Base-by-base conservation (phyloP, 2,797 vertebrate species). In the Eutrigla gurnardus region DNA sequence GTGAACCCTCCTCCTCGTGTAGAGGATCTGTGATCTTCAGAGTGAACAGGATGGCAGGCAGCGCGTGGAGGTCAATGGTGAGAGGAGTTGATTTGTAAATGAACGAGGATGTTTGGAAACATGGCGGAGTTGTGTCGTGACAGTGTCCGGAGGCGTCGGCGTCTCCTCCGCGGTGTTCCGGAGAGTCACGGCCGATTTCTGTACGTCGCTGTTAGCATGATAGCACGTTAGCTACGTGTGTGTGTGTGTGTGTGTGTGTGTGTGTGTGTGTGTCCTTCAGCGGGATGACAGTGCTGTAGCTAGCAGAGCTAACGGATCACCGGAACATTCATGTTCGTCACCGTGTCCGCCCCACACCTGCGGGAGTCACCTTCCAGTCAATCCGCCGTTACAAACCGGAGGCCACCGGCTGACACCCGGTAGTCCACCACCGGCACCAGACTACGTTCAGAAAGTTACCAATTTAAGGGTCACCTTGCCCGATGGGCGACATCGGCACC, bases 21-120 rank as follows among this genome's bases (percentile, higher is more conserved):
- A 25, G 25, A 25, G 25, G 25, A 85, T 81, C 76, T 89, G 60
- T 33, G 66, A 3, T 46, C 32, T 4, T 25, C 5, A 33, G 7
- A 17, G 5, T 25, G 1, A 11, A 5, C 37, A 91, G 78, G 45
- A 95, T 95, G 95, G 92, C 93, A 78, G 89, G 94, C 63, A 91
- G 77, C 87, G 86, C 66, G 72, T 95, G 93, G 93, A 95, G 95
- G 93, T 94, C 94, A 94, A 89, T 94, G 95, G 95, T 96, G 80
- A 93, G 93, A n/a, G 70, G 55, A 25, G 12, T 0, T 0, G 32
- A 1, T 36, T 9, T 13, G 25, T 36, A 3, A 33, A 25, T 25
- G 25, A 25, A 25, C 25, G 25, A 1, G 25, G 25, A 25, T 25
- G 25, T 25, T 25, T 25, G 25, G 25, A 25, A 25, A 25, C n/a